These are phyloP conservation scores for Stratiomys singularior DNA, from an alignment of 2,888 invertebrate species.

Conservation along the genomic window DNA sequence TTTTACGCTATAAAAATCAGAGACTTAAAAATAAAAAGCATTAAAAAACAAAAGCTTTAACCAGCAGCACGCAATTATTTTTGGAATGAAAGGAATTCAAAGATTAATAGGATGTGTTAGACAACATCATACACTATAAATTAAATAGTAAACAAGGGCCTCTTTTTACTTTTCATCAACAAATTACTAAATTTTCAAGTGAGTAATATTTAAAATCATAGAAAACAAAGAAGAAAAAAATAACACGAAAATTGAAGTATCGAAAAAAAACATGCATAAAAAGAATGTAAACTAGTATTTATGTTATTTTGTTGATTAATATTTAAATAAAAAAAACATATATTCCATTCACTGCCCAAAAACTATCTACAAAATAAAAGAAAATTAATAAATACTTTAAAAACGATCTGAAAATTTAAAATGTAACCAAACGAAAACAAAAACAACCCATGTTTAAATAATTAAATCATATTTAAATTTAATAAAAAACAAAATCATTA, in stretches of 20 bases:
- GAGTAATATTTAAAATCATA: background rate
- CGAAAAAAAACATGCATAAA: no score
- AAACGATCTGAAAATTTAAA: no score
- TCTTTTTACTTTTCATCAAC: slow-evolving; percentile 34
- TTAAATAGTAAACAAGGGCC: slow-evolving; percentile 42
- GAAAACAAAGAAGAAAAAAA: background rate
- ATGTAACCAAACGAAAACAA: slow-evolving; percentile 15
- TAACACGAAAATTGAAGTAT: no score
- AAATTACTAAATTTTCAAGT: slow-evolving; percentile 38
- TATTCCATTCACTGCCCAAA: slow-evolving; percentile 51
- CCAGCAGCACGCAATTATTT: no score
- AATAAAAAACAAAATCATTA: background rate
- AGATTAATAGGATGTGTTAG: background rate
- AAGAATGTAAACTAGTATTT: slow-evolving; percentile 39
- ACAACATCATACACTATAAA: slow-evolving; percentile 24
- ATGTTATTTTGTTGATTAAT: slow-evolving; percentile 49
- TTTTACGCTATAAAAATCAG: no score
- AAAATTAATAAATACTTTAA: slow-evolving; percentile 25
- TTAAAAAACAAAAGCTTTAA: no score
- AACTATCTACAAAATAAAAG: slow-evolving; percentile 35
- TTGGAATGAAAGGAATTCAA: no score
- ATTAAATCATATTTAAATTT: no score
- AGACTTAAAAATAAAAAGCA: no score
- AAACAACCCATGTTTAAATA: no score
- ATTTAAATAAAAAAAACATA: slow-evolving; percentile 49